These are phyloP conservation scores for Nettapus auritus DNA, from an alignment of 2,113 vertebrate genomes.

Conservation along the genomic window DNA sequence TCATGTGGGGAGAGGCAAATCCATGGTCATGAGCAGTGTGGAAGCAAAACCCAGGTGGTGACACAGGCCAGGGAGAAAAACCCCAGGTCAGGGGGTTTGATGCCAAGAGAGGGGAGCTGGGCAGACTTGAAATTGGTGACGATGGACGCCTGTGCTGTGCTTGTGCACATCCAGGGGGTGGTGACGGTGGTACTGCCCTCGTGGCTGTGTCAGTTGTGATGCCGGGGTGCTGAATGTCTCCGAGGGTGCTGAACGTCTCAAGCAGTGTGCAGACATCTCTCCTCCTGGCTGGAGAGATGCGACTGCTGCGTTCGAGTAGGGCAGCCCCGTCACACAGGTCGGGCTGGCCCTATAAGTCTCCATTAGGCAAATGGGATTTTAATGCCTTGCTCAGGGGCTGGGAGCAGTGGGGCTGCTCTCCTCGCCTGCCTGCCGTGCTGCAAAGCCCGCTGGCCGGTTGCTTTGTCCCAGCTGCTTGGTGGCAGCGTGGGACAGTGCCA, in stretches of 20 bases:
- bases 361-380: slow-evolving; percentile 21
- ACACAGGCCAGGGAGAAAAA: background rate
- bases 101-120: background rate
- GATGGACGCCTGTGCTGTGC: fast-evolving
- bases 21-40: fast-evolving
- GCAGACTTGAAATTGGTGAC: background rate
- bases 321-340: background rate
- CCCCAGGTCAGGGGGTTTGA: background rate
- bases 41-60: background rate
- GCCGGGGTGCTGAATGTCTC: background rate
- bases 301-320: background rate
- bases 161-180: fast-evolving
- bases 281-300: background rate
- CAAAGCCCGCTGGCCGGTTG: background rate
- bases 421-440: background rate
- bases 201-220: background rate
- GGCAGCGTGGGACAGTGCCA: background rate
- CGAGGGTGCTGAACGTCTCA: background rate
- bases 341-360: background rate
- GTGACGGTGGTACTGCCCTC: background rate
- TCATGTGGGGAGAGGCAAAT: background rate
- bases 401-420: background rate
- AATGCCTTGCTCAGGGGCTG: background rate
- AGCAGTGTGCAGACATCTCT: too few relatives aligned
- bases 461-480: background rate